Base-by-base conservation (phyloP, 2,797 vertebrate species). In the Apogon talboti region DNA sequence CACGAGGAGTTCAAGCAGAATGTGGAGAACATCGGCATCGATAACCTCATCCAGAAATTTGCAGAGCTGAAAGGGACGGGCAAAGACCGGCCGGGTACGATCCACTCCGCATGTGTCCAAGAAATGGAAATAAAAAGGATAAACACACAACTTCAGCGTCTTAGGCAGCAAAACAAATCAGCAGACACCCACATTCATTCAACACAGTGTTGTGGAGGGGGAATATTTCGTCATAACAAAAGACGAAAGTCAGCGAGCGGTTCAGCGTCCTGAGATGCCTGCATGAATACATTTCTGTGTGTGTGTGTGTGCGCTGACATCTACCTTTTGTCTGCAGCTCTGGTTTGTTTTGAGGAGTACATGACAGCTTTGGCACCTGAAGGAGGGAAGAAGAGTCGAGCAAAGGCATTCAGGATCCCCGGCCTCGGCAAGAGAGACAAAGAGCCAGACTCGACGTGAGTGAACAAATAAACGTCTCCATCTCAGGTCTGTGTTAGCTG, bases 1-100 rank as follows among this genome's bases (percentile, higher is more conserved):
- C 96, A 98, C 0, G 96, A 98, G 78, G 97, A 99, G 15, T 98
- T 98, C 84, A 98, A 98, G 84, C 97, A 99, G 82, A 98, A 98
- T 2, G 94, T 98, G 83, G 96, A 98, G 78, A 98, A 99, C 81
- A 96, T 97, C 3, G 94, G 94, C 21, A 94, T 96, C 1, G 95
- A 96, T 28, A 94, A 92, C 75, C 93, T 99, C 75, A 88, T 99
- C 44, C 91, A 95, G 78, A 96, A 95, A 46, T 96, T 97, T 24
- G 94, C 95, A 0, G 96, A 98, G 76, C 95, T 88, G 93, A 98
- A 96, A 66, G 95, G 96, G 33, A 99, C 97, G 0, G 97, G 97
- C 52, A 94, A 90, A 1, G 96, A 97, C 50, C 90, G 93, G 33
- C 97, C 97, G 72, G 96, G 97, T 98, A 86, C 42, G 7, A 37